Conservation (phyloP, 2,113 vertebrate genomes). For the Ranitomeya variabilis region DNA sequence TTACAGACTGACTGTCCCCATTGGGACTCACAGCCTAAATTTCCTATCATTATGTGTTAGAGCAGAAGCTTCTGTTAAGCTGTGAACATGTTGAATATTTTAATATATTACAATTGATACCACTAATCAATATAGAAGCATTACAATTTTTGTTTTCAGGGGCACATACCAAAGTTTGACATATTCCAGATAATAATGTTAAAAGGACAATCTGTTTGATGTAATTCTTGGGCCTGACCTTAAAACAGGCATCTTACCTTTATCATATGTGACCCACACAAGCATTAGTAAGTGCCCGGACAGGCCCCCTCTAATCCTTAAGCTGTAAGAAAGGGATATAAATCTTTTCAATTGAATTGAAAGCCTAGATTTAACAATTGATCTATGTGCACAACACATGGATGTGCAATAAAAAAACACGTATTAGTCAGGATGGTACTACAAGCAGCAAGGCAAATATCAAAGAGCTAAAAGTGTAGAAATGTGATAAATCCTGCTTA, state of each 20-base stretch:
- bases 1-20: too few relatives aligned
- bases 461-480: slow-evolving; percentile 35
- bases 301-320: slow-evolving; percentile 18
- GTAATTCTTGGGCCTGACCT: slow-evolving; percentile 6
- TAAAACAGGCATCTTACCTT: slow-evolving; percentile 13
- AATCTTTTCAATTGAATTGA: slow-evolving; percentile 8
- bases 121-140: not conserved
- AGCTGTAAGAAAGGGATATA: slow-evolving; percentile 12
- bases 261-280: slow-evolving; percentile 35
- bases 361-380: slow-evolving; percentile 15
- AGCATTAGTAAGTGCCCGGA: not conserved
- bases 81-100: not conserved
- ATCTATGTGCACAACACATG: slow-evolving; percentile 28
- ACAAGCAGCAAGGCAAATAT: slow-evolving; percentile 29
- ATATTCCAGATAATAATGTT: not conserved
- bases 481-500: slow-evolving; percentile 37
- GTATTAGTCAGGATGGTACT: slow-evolving; percentile 40
- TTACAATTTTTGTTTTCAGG: not conserved
- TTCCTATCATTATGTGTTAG: too few relatives aligned
- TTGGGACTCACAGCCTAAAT: too few relatives aligned
- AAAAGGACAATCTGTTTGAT: slow-evolving; percentile 1
- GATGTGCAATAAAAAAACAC: slow-evolving; percentile 25
- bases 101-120: not conserved
- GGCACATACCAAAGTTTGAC: not conserved
- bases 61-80: not conserved